Percentiles rank a stretch among this genome's conserved stretches.
Evolutionary conservation across 2,113 vertebrate species (phyloP).

Genomic region (Otocyon megalotis): DNA sequence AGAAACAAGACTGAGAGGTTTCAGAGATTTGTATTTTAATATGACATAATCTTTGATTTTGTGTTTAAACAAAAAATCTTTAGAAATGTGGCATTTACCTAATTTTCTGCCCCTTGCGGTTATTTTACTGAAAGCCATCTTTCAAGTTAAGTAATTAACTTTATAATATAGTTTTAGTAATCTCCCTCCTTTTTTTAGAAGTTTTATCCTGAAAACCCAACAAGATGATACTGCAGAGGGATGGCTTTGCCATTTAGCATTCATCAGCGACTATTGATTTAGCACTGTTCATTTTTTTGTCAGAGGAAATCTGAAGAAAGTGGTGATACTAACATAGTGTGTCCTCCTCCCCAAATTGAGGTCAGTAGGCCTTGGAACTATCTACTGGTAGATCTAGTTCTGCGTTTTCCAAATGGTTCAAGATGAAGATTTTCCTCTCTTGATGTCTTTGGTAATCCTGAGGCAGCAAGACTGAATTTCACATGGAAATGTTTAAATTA

Average conservation of each 20-base stretch:
- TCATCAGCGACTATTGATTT: not conserved
- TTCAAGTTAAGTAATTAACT: constrained; percentile 16
- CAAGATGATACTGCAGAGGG: not conserved
- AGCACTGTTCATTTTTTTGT: not conserved
- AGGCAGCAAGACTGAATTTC: not conserved
- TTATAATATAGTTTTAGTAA: constrained; percentile 11
- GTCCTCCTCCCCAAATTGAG: not conserved
- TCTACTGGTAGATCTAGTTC: not conserved
- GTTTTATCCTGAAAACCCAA: not conserved
- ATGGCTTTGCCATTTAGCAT: not conserved
- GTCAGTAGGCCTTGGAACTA: not conserved
- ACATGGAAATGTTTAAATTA: not conserved
- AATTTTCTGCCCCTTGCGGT: not conserved
- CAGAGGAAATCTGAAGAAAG: not conserved
- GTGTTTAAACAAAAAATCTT: not conserved
- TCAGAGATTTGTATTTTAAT: constrained; percentile 45
- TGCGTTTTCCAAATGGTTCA: not conserved
- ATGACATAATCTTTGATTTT: constrained; percentile 32
- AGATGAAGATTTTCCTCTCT: not conserved
- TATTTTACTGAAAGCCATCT: constrained; percentile 12
- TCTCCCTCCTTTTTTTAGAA: constrained; percentile 29
- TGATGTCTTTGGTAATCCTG: not conserved
- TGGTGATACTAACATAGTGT: not conserved
- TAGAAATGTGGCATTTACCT: not conserved
- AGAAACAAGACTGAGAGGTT: not conserved